Percentiles rank a stretch among this genome's conserved stretches.
phyloP scores from a whole-genome alignment of 1,140 invertebrate genomes.

The Diabrotica undecimpunctata region DNA sequence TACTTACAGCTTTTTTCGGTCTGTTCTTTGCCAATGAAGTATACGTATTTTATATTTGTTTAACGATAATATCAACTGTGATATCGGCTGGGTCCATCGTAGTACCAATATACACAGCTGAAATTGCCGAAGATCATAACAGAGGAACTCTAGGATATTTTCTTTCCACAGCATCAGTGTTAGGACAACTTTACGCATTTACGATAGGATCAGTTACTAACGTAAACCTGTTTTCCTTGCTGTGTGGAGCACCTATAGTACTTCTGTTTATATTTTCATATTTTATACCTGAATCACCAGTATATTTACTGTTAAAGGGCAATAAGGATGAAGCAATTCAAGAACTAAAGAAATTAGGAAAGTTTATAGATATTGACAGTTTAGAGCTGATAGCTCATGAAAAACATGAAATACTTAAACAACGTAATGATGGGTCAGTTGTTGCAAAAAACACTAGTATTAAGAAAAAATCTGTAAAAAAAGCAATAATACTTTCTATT shows the following conservation, averaged over 20 bases:
- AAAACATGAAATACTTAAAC: slow-evolving; percentile 51
- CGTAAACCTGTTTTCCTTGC: slow-evolving; percentile 64
- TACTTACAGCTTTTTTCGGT: slow-evolving; percentile 45
- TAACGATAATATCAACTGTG: slow-evolving; percentile 48
- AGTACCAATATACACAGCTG: slow-evolving; percentile 52
- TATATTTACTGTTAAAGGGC: slow-evolving; percentile 60
- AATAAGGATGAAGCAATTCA: slow-evolving; percentile 58
- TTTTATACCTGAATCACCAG: slow-evolving; percentile 80
- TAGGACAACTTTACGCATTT: slow-evolving; percentile 48
- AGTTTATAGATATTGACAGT: slow-evolving; percentile 50
- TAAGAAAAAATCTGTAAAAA: slow-evolving; percentile 54
- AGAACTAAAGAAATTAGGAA: slow-evolving; percentile 64
- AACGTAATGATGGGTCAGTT: slow-evolving; percentile 51
- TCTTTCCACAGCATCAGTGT: slow-evolving; percentile 52
- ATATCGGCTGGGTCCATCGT: slow-evolving; percentile 49
- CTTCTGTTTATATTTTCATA: slow-evolving; percentile 60
- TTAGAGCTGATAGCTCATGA: slow-evolving; percentile 61
- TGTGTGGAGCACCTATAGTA: slow-evolving; percentile 58
- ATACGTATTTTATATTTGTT: slow-evolving; percentile 42
- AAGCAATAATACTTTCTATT: slow-evolving; percentile 66
- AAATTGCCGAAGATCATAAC: slow-evolving; percentile 48
- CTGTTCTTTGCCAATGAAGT: slow-evolving; percentile 45
- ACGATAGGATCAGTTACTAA: slow-evolving; percentile 54
- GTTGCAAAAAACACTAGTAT: slow-evolving; percentile 56
- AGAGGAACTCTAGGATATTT: slow-evolving; percentile 55